These are phyloP conservation scores for Holocentrus rufus DNA, from an alignment of 2,797 vertebrate species.

Conservation along the genomic window DNA sequence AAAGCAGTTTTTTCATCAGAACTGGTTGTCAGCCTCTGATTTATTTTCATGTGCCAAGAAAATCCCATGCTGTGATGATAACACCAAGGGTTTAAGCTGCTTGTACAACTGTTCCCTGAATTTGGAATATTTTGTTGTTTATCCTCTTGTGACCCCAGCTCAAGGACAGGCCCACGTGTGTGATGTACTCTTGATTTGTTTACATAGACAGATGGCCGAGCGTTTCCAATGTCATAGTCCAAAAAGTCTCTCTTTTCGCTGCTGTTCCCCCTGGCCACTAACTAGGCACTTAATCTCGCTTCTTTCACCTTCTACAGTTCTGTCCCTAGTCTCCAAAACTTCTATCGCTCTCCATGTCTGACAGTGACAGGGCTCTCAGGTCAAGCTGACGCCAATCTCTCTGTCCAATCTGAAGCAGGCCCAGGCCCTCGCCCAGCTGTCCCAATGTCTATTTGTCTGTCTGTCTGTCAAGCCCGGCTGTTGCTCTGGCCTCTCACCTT, in stretches of 20 bases:
- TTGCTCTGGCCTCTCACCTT: slow-evolving; percentile 61
- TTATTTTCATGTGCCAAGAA: slow-evolving; percentile 45
- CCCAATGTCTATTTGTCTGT: slow-evolving; percentile 57
- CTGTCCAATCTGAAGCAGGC: slow-evolving; percentile 63
- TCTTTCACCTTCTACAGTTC: slow-evolving; percentile 18
- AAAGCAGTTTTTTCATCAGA: slow-evolving; percentile 62
- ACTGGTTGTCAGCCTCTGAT: slow-evolving; percentile 45
- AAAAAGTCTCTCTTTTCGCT: slow-evolving; percentile 18
- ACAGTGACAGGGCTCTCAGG: slow-evolving; percentile 70
- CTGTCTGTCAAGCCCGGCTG: slow-evolving; percentile 70
- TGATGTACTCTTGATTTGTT: slow-evolving; percentile 61
- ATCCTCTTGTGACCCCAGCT: slow-evolving; percentile 61
- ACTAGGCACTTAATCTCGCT: slow-evolving; percentile 48
- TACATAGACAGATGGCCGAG: slow-evolving; percentile 71
- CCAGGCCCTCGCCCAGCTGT: slow-evolving; percentile 67
- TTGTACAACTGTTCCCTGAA: slow-evolving; percentile 54
- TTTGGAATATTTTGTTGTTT: slow-evolving; percentile 62
- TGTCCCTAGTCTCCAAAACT: slow-evolving; percentile 33
- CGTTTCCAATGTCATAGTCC: slow-evolving; percentile 57
- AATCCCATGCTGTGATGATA: slow-evolving; percentile 56
- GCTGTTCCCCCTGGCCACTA: slow-evolving; percentile 44
- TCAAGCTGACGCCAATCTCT: slow-evolving; percentile 69
- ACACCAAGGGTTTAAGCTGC: slow-evolving; percentile 49
- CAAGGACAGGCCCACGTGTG: slow-evolving; percentile 65
- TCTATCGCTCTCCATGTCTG: slow-evolving; percentile 45